These are phyloP conservation scores for Pangasius sanitwongsei DNA, from an alignment of 2,797 vertebrate genomes.

Conservation along the genomic window DNA sequence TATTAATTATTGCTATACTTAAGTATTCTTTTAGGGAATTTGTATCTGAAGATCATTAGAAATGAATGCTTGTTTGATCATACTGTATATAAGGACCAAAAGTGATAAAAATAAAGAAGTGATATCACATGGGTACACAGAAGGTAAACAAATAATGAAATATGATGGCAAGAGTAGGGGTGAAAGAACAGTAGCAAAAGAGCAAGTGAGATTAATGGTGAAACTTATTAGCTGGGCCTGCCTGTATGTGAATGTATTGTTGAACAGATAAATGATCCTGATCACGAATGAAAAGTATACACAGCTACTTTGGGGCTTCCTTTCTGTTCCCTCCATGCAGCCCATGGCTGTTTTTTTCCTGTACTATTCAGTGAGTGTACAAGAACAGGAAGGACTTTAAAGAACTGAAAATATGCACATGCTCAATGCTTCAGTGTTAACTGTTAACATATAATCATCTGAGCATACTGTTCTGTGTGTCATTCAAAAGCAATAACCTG, in stretches of 20 bases:
- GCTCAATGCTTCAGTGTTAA: conserved; percentile 12
- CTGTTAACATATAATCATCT: conserved; percentile 24
- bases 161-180: conserved; percentile 15
- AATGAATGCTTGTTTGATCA: not conserved
- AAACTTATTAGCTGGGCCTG: conserved; percentile 70
- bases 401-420: not conserved
- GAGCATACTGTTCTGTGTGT: conserved; percentile 11
- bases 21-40: not conserved
- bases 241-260: conserved; percentile 71
- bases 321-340: conserved; percentile 8
- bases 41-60: not conserved
- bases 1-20: not conserved
- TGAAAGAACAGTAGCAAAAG: conserved; percentile 38
- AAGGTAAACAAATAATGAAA: conserved; percentile 4
- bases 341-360: conserved; percentile 5
- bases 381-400: conserved; percentile 14
- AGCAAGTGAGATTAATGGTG: conserved; percentile 68
- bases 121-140: not conserved
- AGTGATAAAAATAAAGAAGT: not conserved
- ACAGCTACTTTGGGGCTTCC: conserved; percentile 8
- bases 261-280: conserved; percentile 78
- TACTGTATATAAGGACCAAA: not conserved
- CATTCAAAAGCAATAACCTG: conserved; percentile 12
- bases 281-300: conserved; percentile 64
- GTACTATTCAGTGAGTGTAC: not conserved